Evolutionary conservation across 2,888 invertebrate genomes (phyloP), one percentile per base, ranked within the genome.

Genomic region (Scaptodrosophila latifasciaeformis): DNA sequence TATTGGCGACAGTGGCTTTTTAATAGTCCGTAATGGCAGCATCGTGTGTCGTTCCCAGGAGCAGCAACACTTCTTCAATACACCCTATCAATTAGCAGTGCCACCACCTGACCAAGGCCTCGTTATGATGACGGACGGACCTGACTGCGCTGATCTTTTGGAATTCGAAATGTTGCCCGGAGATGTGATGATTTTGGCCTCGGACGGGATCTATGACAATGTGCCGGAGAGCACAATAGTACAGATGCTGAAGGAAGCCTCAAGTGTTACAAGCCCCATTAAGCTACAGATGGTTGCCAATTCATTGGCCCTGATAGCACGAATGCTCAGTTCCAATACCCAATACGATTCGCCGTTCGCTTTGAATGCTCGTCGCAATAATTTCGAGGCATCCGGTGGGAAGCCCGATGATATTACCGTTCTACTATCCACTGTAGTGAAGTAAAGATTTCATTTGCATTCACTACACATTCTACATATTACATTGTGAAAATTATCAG

Each of bases 171-270:
- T 82, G 4, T 92, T 94, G 86, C 92, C 93, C 82, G 96, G 96
- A 46, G 97, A 97, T 86, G 92, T 95, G 45, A 93, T 97, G 79
- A 89, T 97, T 13, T 90, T 97, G 52, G 98, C 97, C 39, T 97
- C 98, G 1, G 98, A 99, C 87, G 98, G 98, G 48, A 94, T 99
- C 54, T 99, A 97, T 88, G 98, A 99, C 88, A 99, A 99, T 88
- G 92, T 98, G 70, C 95, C 96, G 58, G 95, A 96, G 78, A 91
- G 92, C 61, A 89, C 96, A 85, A 90, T 98, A 70, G 88, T 97
- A 64, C 91, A 92, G 15, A 94, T 96, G 87, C 90, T 97, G 86
- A 87, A 89, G 67, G 90, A 91, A 83, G 90, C 90, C 59, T 89
- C 91, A 71, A 92, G 91, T 3, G 90, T 90, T 70, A 86, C 88